Conservation (phyloP, 2,888 invertebrate genomes). For the Zygothrica quintamaculata region DNA sequence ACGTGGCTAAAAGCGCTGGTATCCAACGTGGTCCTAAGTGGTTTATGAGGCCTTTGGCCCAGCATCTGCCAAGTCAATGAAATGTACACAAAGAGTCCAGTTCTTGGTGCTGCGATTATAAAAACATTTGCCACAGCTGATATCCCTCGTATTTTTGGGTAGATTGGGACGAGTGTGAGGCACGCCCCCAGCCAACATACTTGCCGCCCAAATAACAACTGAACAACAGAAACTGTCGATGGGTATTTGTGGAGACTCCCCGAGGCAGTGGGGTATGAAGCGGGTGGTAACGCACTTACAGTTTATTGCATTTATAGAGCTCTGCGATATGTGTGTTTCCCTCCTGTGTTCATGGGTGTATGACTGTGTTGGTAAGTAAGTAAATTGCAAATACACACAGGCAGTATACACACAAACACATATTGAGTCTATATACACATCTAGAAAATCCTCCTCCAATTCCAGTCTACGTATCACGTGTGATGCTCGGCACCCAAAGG, state of each 20-base stretch:
- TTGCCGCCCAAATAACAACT: conserved; percentile 27
- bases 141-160: conserved; percentile 63
- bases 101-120: conserved; percentile 61
- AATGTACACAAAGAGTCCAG: conserved; percentile 12
- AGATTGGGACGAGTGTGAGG: background rate
- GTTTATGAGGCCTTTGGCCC: conserved; percentile 40
- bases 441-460: conserved; percentile 1
- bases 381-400: conserved; percentile 31
- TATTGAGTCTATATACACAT: conserved; percentile 8
- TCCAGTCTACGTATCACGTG: conserved; percentile 40
- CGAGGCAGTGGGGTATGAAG: background rate
- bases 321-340: conserved; percentile 10
- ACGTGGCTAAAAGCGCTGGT: conserved; percentile 2
- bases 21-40: conserved; percentile 24
- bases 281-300: conserved; percentile 69
- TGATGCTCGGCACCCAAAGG: conserved; percentile 57
- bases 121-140: conserved; percentile 76
- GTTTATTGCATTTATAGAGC: conserved; percentile 73
- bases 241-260: background rate
- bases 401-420: conserved; percentile 19
- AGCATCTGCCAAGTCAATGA: conserved; percentile 12
- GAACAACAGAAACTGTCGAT: conserved; percentile 8
- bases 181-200: conserved; percentile 7
- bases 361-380: conserved; percentile 47
- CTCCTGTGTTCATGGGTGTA: conserved; percentile 17